A percentile compares a stretch with the other conserved stretches of the same genome.
phyloP scores from a whole-genome alignment of 2,797 vertebrate species.

The Semaprochilodus insignis region DNA sequence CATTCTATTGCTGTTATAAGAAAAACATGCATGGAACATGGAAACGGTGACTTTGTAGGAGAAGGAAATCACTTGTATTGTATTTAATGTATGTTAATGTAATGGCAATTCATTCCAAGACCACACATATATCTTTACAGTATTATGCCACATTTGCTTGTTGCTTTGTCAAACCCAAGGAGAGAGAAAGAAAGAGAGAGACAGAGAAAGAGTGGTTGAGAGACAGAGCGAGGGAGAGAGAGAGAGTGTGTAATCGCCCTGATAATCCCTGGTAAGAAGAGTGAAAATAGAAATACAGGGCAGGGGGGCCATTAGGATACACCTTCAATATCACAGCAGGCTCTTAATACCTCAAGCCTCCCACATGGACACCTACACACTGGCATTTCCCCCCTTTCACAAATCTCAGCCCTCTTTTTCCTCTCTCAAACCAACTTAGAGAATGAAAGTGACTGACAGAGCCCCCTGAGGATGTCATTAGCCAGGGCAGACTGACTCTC shows the following conservation, averaged over 20 bases:
- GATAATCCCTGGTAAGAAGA: conserved; percentile 76
- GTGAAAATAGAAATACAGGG: conserved; percentile 72
- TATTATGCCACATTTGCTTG: too few species aligned
- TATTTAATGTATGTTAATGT: too few species aligned
- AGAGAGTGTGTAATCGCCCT: conserved; percentile 66
- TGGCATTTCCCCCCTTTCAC: not conserved
- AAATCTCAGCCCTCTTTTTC: not conserved
- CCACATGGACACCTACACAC: not conserved
- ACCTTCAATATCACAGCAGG: not conserved
- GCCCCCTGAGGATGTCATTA: conserved; percentile 42
- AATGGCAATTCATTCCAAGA: too few species aligned
- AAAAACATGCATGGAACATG: not conserved
- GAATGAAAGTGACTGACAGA: conserved; percentile 28
- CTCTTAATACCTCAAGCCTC: not conserved
- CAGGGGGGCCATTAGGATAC: conserved; percentile 48
- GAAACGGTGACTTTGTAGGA: not conserved
- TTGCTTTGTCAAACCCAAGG: not conserved
- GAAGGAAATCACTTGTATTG: not conserved
- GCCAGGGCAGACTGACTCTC: conserved; percentile 39
- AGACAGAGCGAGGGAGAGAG: conserved; percentile 20
- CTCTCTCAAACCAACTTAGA: conserved; percentile 18
- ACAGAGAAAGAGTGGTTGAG: conserved; percentile 1
- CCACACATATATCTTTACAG: too few species aligned
- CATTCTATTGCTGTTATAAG: not conserved
- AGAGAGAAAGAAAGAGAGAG: conserved; percentile 18